Evolutionary conservation across 2,888 invertebrate species (phyloP).

Genomic region (Tetropium fuscum): DNA sequence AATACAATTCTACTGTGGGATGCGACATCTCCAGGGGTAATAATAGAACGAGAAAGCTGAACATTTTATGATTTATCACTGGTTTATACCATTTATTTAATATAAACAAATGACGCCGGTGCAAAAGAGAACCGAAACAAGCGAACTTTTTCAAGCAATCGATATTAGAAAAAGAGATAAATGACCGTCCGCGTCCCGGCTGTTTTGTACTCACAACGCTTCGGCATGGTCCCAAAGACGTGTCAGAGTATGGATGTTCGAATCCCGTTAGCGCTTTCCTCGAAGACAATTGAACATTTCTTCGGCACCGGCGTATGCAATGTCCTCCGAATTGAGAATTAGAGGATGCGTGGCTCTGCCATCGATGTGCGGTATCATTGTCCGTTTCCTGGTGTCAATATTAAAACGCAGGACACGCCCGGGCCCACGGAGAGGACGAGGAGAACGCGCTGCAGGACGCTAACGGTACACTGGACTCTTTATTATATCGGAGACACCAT

Average conservation of each 20-base stretch:
- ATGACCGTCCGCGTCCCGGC: too few relatives aligned
- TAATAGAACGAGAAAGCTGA: too few relatives aligned
- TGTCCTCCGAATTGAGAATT: constrained; percentile 32
- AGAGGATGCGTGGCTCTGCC: constrained; percentile 23
- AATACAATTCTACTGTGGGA: too few relatives aligned
- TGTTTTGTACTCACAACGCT: too few relatives aligned
- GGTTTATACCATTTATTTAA: too few relatives aligned
- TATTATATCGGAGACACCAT: constrained; percentile 32
- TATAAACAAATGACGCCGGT: too few relatives aligned
- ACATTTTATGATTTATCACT: too few relatives aligned
- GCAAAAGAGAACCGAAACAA: too few relatives aligned
- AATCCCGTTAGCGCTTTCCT: constrained; percentile 18
- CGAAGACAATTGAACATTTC: constrained; percentile 18
- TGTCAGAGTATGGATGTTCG: constrained; percentile 3
- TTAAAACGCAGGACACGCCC: constrained; percentile 34
- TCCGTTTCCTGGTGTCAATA: constrained; percentile 21
- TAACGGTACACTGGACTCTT: constrained; percentile 49
- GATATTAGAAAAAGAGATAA: too few relatives aligned
- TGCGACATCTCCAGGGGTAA: too few relatives aligned
- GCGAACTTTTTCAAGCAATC: too few relatives aligned
- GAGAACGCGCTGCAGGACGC: constrained; percentile 47
- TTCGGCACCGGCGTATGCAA: constrained; percentile 2
- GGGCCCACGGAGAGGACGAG: constrained; percentile 23
- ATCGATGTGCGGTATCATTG: constrained; percentile 13
- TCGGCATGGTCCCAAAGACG: too few relatives aligned